phyloP scores from a whole-genome alignment of 2,888 invertebrate genomes.

The Macrophya alboannulata region DNA sequence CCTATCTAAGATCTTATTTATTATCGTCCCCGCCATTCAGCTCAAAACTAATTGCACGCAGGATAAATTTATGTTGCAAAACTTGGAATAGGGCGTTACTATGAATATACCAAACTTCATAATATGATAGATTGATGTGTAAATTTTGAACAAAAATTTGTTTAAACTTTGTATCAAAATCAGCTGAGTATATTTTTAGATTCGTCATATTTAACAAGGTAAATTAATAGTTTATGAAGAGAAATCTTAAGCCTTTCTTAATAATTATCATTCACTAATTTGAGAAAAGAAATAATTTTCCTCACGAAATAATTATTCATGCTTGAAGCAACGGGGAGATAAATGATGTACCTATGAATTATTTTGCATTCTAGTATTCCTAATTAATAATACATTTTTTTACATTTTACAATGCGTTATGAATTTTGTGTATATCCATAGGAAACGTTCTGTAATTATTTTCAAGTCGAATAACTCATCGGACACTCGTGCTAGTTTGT shows the following conservation, averaged over 20 bases:
- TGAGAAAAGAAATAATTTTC: not conserved
- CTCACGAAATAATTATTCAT: not conserved
- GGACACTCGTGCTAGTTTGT: slow-evolving; percentile 69
- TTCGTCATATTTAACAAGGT: not conserved
- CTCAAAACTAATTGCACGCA: slow-evolving; percentile 67
- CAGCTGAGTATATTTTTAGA: slow-evolving; percentile 14
- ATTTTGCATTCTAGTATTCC: not conserved
- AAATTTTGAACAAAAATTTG: not conserved
- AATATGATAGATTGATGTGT: slow-evolving; percentile 30
- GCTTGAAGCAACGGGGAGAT: not conserved
- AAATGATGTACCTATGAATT: slow-evolving; percentile 2
- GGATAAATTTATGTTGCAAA: slow-evolving; percentile 63
- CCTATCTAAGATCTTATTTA: slow-evolving; percentile 72
- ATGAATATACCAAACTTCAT: slow-evolving; percentile 48
- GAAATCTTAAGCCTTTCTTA: not conserved
- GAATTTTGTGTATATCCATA: slow-evolving; percentile 31
- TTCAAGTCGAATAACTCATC: slow-evolving; percentile 62
- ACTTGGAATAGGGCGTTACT: slow-evolving; percentile 56
- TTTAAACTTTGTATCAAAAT: slow-evolving; percentile 31
- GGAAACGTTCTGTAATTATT: slow-evolving; percentile 42
- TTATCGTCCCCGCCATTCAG: slow-evolving; percentile 68
- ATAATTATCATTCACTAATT: not conserved
- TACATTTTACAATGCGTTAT: not conserved
- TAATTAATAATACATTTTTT: slow-evolving; percentile 6
- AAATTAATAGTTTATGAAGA: not conserved